Conservation (phyloP, 2,113 vertebrate species). For the Labeo catla region DNA sequence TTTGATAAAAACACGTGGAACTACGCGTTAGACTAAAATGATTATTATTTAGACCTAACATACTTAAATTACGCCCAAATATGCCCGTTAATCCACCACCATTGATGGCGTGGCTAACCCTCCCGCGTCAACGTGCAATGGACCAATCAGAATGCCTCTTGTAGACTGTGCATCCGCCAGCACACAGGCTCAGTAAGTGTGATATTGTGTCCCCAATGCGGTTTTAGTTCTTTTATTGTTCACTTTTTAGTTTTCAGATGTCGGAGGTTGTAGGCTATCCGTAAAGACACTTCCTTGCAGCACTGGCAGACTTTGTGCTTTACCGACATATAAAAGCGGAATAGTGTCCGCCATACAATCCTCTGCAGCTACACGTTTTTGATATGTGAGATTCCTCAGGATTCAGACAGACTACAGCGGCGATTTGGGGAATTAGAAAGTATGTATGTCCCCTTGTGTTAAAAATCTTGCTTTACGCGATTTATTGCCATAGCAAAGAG, state of each 20-base stretch:
- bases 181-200: background rate
- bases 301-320: background rate
- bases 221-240: background rate
- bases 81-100: background rate
- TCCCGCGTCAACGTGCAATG: conserved; percentile 18
- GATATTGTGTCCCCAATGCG: background rate
- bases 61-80: background rate
- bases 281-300: background rate
- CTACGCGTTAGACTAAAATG: background rate
- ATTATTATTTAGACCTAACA: background rate
- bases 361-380: background rate
- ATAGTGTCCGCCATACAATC: background rate
- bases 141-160: conserved; percentile 20
- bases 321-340: background rate
- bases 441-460: background rate
- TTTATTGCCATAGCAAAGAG: background rate
- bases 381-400: background rate
- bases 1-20: background rate
- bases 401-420: background rate
- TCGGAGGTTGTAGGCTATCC: background rate
- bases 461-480: too few species aligned
- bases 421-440: background rate
- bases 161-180: background rate
- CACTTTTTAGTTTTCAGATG: background rate
- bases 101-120: background rate